Evolutionary conservation across 2,797 vertebrate species (phyloP), one percentile per base, ranked within the genome.

Genomic region (Australoheros facetus): DNA sequence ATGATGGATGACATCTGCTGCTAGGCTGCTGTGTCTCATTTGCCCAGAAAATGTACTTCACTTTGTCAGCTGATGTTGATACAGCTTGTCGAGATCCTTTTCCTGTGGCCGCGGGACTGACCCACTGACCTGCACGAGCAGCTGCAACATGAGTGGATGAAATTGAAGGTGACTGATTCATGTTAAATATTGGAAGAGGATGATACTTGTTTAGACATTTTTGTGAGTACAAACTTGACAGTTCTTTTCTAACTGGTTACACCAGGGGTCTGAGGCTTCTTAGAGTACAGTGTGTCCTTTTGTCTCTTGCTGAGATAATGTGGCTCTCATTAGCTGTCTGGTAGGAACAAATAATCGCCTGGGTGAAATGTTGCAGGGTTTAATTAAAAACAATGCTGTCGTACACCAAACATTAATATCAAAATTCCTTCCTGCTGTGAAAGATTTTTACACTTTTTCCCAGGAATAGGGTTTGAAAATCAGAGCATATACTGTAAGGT

Each of bases 311-410:
- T 87, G 87, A 85, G 90, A 93, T 91, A 92, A 92, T 92, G 76
- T 88, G 78, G 75, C 85, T 84, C 86, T 92, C 90, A 92, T 93
- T 93, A 91, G 80, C 73, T 83, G 79, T 92, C 82, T 92, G 86
- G 86, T 77, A 88, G 86, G 78, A 90, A 89, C 87, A 94, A 92
- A 92, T 89, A 92, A 91, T 89, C 87, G 87, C 82, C 64, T 78
- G 81, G 89, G 88, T 91, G 89, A 91, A 90, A 89, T 90, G 87
- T 93, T 90, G 84, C 82, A 79, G 84, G 86, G 83, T 92, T 90
- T 93, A 93, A 93, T 93, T 92, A 91, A 87, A 86, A 91, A 90
- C 90, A 91, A 26, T 84, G 45, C 77, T 69, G 69, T 81, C 79
- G 62, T 80, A 84, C 74, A 78, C 79, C 75, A 85, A 83, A 88